These are phyloP conservation scores for Ceratosolen fusciceps DNA, from an alignment of 1,140 invertebrate genomes.

Conservation along the genomic window DNA sequence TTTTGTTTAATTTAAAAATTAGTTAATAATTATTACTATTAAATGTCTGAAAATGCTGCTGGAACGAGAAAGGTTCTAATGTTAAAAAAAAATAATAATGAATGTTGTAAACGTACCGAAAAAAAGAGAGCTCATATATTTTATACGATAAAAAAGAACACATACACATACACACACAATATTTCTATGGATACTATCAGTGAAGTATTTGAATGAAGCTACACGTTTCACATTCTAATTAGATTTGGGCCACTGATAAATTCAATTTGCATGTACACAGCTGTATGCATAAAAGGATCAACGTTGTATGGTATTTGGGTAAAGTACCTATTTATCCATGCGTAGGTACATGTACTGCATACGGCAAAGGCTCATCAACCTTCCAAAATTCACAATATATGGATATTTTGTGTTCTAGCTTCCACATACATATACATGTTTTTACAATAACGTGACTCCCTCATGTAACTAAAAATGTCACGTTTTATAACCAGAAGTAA, in stretches of 20 bases:
- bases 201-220: constrained; percentile 18
- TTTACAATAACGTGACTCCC: background rate
- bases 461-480: background rate
- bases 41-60: no score
- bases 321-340: background rate
- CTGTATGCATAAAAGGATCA: background rate
- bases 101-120: no score
- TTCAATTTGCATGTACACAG: constrained; percentile 32
- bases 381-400: constrained; percentile 23
- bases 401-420: constrained; percentile 56
- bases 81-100: no score
- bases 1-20: no score
- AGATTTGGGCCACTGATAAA: constrained; percentile 38
- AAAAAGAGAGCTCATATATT: no score
- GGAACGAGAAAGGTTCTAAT: no score
- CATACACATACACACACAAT: no score
- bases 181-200: no score
- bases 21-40: no score
- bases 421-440: constrained; percentile 1
- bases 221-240: constrained; percentile 22
- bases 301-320: no score
- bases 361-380: constrained; percentile 12
- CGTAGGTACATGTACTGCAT: background rate
- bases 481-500: background rate
- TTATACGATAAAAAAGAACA: no score